A percentile compares a stretch with the other conserved stretches of the same genome.
phyloP scores from a whole-genome alignment of 2,113 vertebrate genomes.

The Xenopus laevis region DNA sequence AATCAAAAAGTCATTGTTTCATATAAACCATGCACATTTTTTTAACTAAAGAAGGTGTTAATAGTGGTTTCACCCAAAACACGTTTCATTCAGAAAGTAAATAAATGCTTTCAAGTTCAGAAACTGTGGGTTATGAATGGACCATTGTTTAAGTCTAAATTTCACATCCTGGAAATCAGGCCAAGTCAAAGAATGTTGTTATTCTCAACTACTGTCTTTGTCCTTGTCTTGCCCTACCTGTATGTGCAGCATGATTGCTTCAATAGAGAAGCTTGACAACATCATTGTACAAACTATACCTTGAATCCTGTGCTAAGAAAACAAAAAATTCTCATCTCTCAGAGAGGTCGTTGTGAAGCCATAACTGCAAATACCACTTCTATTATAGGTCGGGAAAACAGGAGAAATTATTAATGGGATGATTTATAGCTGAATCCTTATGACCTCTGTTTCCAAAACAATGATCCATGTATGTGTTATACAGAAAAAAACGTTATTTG shows the following conservation, averaged over 20 bases:
- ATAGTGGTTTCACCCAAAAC: background rate
- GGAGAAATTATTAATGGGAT: too few relatives aligned
- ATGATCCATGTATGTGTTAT: too few relatives aligned
- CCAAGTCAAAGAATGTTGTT: slow-evolving; percentile 48
- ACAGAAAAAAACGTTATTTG: too few relatives aligned
- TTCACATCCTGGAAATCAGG: slow-evolving; percentile 63
- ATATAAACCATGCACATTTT: too few relatives aligned
- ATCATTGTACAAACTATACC: slow-evolving; percentile 9
- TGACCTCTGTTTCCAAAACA: too few relatives aligned
- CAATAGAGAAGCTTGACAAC: slow-evolving; percentile 25
- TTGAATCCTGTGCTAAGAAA: slow-evolving; percentile 14
- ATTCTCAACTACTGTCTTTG: slow-evolving; percentile 37
- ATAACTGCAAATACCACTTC: slow-evolving; percentile 16
- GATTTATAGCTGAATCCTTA: too few relatives aligned
- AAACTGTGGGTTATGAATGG: slow-evolving; percentile 55
- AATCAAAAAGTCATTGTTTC: too few relatives aligned
- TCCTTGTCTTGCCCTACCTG: slow-evolving; percentile 15
- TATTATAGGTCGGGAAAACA: too few relatives aligned
- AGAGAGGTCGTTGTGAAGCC: background rate
- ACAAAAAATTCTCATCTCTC: background rate
- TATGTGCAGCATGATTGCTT: slow-evolving; percentile 2
- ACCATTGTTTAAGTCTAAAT: slow-evolving; percentile 60
- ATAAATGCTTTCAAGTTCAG: slow-evolving; percentile 51
- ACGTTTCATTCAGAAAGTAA: slow-evolving; percentile 46
- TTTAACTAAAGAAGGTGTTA: background rate